Evolutionary conservation across 2,797 vertebrate genomes (phyloP).

Genomic region (Pseudopleuronectes americanus): DNA sequence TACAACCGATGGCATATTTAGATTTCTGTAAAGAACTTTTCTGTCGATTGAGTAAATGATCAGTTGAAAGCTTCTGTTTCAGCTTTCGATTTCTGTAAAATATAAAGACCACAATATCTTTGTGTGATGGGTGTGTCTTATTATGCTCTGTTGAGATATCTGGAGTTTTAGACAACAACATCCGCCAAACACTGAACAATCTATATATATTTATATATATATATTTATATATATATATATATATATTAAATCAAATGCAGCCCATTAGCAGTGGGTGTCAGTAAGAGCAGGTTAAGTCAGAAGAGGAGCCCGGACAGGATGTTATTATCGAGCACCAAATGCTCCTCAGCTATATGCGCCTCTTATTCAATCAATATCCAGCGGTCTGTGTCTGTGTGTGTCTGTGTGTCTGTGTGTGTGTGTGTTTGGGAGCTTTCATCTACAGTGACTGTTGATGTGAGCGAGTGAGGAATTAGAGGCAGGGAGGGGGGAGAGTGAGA

Average conservation of each 20-base stretch:
- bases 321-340: slow-evolving; percentile 57
- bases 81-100: too few relatives aligned
- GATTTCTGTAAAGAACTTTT: background rate
- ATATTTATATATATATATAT: background rate
- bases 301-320: slow-evolving; percentile 47
- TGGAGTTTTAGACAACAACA: background rate
- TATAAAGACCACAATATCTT: too few relatives aligned
- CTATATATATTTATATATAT: background rate
- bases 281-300: background rate
- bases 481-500: background rate
- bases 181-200: background rate
- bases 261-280: slow-evolving; percentile 14
- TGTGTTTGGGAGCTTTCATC: slow-evolving; percentile 42
- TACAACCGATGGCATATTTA: background rate
- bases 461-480: slow-evolving; percentile 33
- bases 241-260: slow-evolving; percentile 3
- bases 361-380: slow-evolving; percentile 74
- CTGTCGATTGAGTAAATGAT: background rate
- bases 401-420: slow-evolving; percentile 20
- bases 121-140: background rate
- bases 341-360: slow-evolving; percentile 55
- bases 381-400: slow-evolving; percentile 7
- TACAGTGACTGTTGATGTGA: slow-evolving; percentile 53
- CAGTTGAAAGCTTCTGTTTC: too few relatives aligned
- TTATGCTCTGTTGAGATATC: background rate